Conservation (phyloP, 2,888 invertebrate genomes). For the Apamea epomidion region DNA sequence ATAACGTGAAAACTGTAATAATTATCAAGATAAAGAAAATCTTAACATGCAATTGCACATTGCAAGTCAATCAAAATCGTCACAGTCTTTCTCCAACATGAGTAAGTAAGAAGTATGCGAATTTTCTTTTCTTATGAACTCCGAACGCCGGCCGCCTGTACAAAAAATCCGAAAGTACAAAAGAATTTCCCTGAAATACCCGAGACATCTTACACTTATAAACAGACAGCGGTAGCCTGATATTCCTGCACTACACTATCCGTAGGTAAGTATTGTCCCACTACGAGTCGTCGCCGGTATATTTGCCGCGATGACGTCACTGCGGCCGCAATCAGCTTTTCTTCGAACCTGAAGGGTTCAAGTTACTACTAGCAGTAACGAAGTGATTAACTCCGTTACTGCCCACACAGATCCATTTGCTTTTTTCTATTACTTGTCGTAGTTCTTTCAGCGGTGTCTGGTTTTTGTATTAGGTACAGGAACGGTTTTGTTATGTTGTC, state of each 20-base stretch:
- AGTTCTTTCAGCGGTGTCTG: conserved; percentile 58
- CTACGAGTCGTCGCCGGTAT: conserved; percentile 39
- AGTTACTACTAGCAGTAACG: conserved; percentile 73
- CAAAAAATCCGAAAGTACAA: conserved; percentile 28
- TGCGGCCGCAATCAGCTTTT: conserved; percentile 69
- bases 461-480: conserved; percentile 58
- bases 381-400: conserved; percentile 74
- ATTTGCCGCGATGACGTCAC: conserved; percentile 69
- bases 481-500: conserved; percentile 49
- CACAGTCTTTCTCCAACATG: background rate
- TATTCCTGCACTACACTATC: conserved; percentile 39
- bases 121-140: conserved; percentile 15
- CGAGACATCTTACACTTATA: conserved; percentile 30
- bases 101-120: background rate
- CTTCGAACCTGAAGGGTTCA: conserved; percentile 70
- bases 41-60: background rate
- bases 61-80: background rate
- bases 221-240: conserved; percentile 48
- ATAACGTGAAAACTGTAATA: background rate
- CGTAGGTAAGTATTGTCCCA: conserved; percentile 47
- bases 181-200: conserved; percentile 40
- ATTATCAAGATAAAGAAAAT: background rate
- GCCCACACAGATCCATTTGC: conserved; percentile 65
- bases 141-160: background rate
- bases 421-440: conserved; percentile 66